Percentiles rank a stretch among this genome's conserved stretches.
These are phyloP conservation scores for Anhinga anhinga DNA, from an alignment of 2,113 vertebrate genomes.

Conservation along the genomic window DNA sequence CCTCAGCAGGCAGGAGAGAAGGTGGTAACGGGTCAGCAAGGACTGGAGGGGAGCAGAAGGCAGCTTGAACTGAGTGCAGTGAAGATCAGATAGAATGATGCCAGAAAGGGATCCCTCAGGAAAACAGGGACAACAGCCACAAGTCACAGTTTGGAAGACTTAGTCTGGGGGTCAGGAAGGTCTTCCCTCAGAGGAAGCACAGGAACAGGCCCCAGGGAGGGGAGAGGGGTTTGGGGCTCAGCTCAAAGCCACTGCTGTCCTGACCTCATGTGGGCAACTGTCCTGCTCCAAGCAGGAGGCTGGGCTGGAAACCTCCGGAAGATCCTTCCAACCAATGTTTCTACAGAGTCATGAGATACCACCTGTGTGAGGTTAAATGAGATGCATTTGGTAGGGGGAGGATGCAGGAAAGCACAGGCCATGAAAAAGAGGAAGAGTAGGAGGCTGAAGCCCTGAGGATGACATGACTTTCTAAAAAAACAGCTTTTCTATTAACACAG, in stretches of 20 bases:
- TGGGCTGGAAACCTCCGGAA: background rate
- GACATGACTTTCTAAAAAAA: background rate
- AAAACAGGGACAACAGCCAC: background rate
- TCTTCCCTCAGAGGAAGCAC: background rate
- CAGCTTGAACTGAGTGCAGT: background rate
- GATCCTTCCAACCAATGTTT: background rate
- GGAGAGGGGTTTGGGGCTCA: background rate
- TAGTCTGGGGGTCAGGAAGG: background rate
- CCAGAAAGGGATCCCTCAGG: background rate
- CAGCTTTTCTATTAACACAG: background rate
- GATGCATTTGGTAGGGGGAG: background rate
- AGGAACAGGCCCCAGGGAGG: background rate
- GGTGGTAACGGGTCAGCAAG: background rate
- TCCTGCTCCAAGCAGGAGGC: background rate
- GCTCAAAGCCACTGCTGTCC: background rate
- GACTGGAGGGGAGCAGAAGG: background rate
- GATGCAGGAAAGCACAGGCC: background rate
- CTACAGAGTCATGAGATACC: background rate
- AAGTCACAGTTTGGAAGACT: background rate
- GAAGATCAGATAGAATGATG: background rate
- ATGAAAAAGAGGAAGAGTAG: background rate
- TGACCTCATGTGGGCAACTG: background rate
- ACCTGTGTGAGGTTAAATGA: background rate
- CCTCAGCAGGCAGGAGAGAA: background rate
- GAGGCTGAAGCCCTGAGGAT: background rate